phyloP scores from a whole-genome alignment of 2,888 invertebrate genomes.

The Apotomis capreana region DNA sequence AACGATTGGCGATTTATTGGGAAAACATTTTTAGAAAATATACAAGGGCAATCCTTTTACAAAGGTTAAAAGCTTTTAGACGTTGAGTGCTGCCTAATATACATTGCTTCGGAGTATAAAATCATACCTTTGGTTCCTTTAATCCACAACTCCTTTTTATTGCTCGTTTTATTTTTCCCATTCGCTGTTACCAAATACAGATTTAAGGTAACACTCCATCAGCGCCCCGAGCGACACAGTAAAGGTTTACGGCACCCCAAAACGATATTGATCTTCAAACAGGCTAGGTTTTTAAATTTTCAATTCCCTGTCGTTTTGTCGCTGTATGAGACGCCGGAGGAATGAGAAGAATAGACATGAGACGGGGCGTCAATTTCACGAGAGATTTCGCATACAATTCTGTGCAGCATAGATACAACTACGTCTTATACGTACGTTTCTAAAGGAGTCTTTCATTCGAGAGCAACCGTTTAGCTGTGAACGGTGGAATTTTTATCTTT shows the following conservation, averaged over 20 bases:
- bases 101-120: too few relatives aligned
- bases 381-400: constrained; percentile 72
- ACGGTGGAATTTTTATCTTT: constrained; percentile 53
- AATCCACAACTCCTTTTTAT: neutral
- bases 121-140: neutral
- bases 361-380: constrained; percentile 76
- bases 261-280: constrained; percentile 29
- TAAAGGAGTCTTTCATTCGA: constrained; percentile 51
- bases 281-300: constrained; percentile 55
- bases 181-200: neutral
- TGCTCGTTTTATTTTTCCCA: neutral
- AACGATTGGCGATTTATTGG: too few relatives aligned
- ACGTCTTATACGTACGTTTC: constrained; percentile 46
- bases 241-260: constrained; percentile 18
- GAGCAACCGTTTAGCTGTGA: constrained; percentile 51
- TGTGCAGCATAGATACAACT: constrained; percentile 53
- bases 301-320: constrained; percentile 60
- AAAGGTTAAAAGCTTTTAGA: too few relatives aligned
- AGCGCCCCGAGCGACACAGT: neutral
- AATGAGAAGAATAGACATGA: constrained; percentile 62
- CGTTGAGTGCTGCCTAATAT: too few relatives aligned
- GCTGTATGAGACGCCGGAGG: constrained; percentile 44
- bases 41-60: too few relatives aligned
- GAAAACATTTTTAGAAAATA: too few relatives aligned
- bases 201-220: constrained; percentile 8